Percentiles rank a stretch among this genome's conserved stretches.
Conservation (phyloP, 2,797 vertebrate genomes). For the Lagorchestes hirsutus region DNA sequence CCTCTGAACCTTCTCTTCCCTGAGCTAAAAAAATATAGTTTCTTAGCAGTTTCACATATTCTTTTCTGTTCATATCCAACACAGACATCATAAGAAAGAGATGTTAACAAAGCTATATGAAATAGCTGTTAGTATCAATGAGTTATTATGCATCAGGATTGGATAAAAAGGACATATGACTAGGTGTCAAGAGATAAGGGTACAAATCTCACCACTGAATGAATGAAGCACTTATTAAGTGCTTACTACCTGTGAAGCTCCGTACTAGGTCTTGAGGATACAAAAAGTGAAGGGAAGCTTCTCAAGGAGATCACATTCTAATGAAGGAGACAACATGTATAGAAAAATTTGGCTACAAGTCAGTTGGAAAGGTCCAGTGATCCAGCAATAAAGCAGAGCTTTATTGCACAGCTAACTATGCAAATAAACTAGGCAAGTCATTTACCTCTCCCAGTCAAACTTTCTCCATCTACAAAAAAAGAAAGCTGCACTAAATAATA, state of each 20-base stretch:
- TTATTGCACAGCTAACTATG: neutral
- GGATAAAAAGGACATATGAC: neutral
- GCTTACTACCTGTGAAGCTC: neutral
- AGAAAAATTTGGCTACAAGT: neutral
- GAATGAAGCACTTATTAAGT: neutral
- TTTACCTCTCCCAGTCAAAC: neutral
- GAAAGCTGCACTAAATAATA: neutral
- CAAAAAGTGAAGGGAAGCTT: neutral
- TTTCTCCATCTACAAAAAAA: neutral
- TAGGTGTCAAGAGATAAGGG: neutral
- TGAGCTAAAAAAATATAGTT: neutral
- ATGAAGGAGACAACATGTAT: neutral
- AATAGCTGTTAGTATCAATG: neutral
- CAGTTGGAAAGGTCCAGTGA: neutral
- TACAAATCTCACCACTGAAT: neutral
- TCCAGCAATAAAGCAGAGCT: neutral
- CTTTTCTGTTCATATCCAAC: neutral
- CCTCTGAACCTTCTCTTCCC: neutral
- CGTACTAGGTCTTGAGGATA: neutral
- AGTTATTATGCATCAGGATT: neutral
- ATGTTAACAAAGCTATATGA: constrained; percentile 1
- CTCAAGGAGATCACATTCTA: neutral
- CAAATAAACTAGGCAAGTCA: neutral
- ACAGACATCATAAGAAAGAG: neutral
- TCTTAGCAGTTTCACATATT: constrained; percentile 24